Evolutionary conservation across 2,888 invertebrate genomes (phyloP).

Genomic region (Hypomecis atomaria): DNA sequence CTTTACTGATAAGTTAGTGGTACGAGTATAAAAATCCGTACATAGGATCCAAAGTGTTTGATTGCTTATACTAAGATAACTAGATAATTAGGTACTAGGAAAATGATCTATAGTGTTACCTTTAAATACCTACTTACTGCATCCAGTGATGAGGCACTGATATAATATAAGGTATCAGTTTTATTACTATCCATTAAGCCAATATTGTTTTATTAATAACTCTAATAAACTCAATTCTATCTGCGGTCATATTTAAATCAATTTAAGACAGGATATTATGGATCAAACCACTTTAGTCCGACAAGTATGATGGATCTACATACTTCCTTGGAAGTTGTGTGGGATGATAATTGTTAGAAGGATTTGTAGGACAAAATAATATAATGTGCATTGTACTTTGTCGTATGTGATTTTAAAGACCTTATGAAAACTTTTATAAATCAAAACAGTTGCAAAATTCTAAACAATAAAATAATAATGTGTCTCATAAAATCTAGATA

Average conservation of each 20-base stretch:
- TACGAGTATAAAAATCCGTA: too few species aligned
- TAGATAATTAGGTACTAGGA: too few species aligned
- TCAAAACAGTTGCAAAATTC: neutral
- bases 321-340: neutral
- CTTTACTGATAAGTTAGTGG: too few species aligned
- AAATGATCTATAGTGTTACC: too few species aligned
- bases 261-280: slow-evolving; percentile 19
- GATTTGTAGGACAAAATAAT: neutral
- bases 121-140: too few species aligned
- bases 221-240: too few species aligned
- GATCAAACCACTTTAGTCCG: slow-evolving; percentile 5
- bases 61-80: too few species aligned
- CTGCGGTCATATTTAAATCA: slow-evolving; percentile 8
- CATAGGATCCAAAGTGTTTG: too few species aligned
- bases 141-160: too few species aligned
- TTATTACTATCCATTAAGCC: slow-evolving; percentile 16
- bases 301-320: neutral
- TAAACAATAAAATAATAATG: neutral
- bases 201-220: slow-evolving; percentile 21
- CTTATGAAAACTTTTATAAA: too few species aligned
- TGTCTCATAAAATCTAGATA: slow-evolving; percentile 8
- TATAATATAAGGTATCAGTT: slow-evolving; percentile 4
- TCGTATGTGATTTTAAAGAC: too few species aligned
- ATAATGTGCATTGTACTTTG: too few species aligned
- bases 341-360: neutral